These are phyloP conservation scores for Mus spicilegus DNA, from an alignment of 2,113 vertebrate genomes.

Conservation along the genomic window DNA sequence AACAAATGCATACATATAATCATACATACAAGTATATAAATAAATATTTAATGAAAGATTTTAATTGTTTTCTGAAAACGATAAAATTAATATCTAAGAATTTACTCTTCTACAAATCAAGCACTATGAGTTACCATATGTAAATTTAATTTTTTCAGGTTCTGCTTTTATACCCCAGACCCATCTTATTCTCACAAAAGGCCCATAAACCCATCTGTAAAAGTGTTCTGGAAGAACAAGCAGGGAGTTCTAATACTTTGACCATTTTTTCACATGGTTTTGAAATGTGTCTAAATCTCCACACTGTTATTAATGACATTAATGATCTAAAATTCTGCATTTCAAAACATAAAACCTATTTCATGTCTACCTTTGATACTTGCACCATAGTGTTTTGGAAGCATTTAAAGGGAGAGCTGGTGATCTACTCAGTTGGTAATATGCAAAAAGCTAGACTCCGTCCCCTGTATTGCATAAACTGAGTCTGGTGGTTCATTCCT, in stretches of 20 bases:
- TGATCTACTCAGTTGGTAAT: background rate
- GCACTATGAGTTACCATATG: background rate
- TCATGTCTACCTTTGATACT: background rate
- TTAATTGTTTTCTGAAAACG: background rate
- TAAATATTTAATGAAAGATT: background rate
- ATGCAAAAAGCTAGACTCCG: too few species aligned
- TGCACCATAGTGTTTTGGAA: background rate
- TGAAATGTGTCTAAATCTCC: background rate
- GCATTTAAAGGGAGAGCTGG: background rate
- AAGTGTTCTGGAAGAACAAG: background rate
- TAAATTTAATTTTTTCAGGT: background rate
- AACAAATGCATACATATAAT: background rate
- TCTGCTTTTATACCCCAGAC: background rate
- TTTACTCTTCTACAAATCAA: background rate
- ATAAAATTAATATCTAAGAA: background rate
- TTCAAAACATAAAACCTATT: constrained; percentile 6
- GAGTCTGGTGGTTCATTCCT: too few species aligned
- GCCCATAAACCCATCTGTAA: background rate
- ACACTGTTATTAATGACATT: background rate
- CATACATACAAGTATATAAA: background rate
- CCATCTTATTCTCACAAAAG: background rate
- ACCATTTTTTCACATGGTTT: background rate
- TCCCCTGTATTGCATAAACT: too few species aligned
- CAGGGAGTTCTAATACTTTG: background rate
- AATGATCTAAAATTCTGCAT: background rate